Evolutionary conservation across 2,888 invertebrate species (phyloP), one percentile per base, ranked within the genome.

Genomic region (Tenthredo mesomela): DNA sequence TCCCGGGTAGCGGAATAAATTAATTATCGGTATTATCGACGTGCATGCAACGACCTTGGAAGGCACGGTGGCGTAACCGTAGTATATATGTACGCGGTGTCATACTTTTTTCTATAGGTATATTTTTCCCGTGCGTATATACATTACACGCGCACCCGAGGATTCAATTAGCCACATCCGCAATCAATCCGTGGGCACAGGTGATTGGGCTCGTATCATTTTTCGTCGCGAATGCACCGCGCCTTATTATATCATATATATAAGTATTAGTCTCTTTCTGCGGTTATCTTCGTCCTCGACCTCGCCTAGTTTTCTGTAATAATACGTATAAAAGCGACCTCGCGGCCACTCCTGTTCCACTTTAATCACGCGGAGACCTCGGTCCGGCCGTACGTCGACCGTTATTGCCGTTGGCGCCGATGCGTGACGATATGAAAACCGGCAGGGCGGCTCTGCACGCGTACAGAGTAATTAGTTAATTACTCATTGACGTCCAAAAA

Each of bases 321-420:
- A 37, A 37, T 70, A 70, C 40, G 71, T 21, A 77, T 54, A 21
- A 37, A 21, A 80, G 21, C 47, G 33, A 29, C 54, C 47, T 40
- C 61, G 61, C 21, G 58, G 80, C 61, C 80, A 50, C 80, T 80
- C 80, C 61, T 80, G 80, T 80, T 58, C 58, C 29, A 80, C 58
- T 80, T 61, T 80, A 80, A 80, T 80, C 37, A 80, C 50, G 54
- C 25, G 15, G 47, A 21, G 77, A 77, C 50, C 77, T 77, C 50
- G 50, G 80, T 61, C 33, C 47, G 75, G 21, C 47, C 47, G 75
- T 29, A 12, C 33, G 50, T 33, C 25, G 29, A 78, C 47, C 25
- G 50, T 75, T 47, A 33, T 80, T n/a, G 15, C 50, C 18, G n/a
- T 80, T 37, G 80, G 18, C 58, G 21, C 21, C 40, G 80, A 33